Conservation (phyloP, 2,113 vertebrate species). For the Hymenochirus boettgeri region DNA sequence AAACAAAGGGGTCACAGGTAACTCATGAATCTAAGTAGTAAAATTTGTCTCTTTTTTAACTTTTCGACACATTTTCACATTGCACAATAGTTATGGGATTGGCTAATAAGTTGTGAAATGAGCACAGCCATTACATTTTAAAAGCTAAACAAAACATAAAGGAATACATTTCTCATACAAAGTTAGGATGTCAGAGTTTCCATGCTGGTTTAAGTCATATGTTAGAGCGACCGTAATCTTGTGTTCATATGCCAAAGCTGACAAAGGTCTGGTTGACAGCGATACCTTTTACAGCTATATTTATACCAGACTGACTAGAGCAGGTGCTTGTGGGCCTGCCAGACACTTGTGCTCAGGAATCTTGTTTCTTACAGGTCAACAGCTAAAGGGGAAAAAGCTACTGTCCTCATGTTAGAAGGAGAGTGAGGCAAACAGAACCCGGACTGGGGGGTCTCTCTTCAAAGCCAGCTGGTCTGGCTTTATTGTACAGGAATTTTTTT, state of each 20-base stretch:
- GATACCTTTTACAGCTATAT: slow-evolving; percentile 95
- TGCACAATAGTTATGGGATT: no score
- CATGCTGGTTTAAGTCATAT: slow-evolving; percentile 61
- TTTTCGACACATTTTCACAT: no score
- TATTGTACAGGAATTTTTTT: slow-evolving; percentile 72
- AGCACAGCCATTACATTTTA: no score
- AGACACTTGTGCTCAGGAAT: slow-evolving; percentile 75
- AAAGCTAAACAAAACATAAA: no score
- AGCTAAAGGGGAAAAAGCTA: slow-evolving; percentile 72
- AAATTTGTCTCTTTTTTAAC: no score
- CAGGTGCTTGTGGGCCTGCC: slow-evolving; percentile 82
- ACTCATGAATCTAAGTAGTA: slow-evolving; percentile 50
- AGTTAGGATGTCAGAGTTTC: slow-evolving; percentile 64
- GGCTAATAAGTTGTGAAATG: no score
- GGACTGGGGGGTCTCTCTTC: slow-evolving; percentile 88
- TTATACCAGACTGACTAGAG: slow-evolving; percentile 83
- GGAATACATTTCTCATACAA: background rate
- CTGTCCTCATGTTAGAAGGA: slow-evolving; percentile 75
- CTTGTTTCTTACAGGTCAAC: slow-evolving; percentile 73
- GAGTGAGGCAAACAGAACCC: slow-evolving; percentile 82
- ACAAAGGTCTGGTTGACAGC: slow-evolving; percentile 88
- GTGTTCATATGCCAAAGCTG: slow-evolving; percentile 73
- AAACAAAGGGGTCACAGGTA: slow-evolving; percentile 48
- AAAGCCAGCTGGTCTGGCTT: slow-evolving; percentile 99
- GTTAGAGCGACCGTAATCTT: slow-evolving; percentile 55